Conservation (phyloP, 2,113 vertebrate species). For the Cynoglossus semilaevis region DNA sequence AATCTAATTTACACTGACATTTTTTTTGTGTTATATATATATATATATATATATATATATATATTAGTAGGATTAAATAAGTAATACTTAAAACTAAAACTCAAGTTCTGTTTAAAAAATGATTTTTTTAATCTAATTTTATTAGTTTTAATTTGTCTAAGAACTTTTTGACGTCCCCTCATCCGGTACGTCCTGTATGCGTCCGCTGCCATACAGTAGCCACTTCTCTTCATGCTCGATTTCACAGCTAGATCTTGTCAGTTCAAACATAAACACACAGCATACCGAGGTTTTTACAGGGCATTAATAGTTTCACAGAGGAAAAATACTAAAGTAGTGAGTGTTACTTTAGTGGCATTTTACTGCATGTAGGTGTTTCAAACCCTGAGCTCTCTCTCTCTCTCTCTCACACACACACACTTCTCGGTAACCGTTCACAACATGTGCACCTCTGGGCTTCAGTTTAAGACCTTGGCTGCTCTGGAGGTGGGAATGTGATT, state of each 20-base stretch:
- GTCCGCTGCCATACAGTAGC: conserved; percentile 6
- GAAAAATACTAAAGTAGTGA: conserved; percentile 17
- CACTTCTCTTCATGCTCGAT: not conserved
- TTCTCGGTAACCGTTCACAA: conserved; percentile 23
- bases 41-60: too few relatives aligned
- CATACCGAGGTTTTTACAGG: conserved; percentile 32
- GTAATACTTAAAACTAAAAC: too few relatives aligned
- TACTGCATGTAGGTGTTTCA: conserved; percentile 44
- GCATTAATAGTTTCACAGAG: conserved; percentile 49
- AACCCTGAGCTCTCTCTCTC: conserved; percentile 10
- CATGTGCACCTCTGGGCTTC: conserved; percentile 23
- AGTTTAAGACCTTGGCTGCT: conserved; percentile 64
- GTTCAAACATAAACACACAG: conserved; percentile 5
- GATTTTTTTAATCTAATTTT: too few relatives aligned
- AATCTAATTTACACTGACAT: too few relatives aligned
- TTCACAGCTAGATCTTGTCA: not conserved
- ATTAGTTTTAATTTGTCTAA: not conserved
- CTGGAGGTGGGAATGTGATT: conserved; percentile 75
- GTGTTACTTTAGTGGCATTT: conserved; percentile 32
- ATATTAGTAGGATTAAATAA: too few relatives aligned
- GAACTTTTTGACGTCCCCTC: too few relatives aligned
- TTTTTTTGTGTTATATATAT: too few relatives aligned
- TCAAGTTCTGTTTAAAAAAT: too few relatives aligned
- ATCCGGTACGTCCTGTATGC: too few relatives aligned
- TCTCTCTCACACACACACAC: conserved; percentile 4